Base-by-base conservation (phyloP, 2,797 vertebrate species). In the Phrynocephalus forsythii region DNA sequence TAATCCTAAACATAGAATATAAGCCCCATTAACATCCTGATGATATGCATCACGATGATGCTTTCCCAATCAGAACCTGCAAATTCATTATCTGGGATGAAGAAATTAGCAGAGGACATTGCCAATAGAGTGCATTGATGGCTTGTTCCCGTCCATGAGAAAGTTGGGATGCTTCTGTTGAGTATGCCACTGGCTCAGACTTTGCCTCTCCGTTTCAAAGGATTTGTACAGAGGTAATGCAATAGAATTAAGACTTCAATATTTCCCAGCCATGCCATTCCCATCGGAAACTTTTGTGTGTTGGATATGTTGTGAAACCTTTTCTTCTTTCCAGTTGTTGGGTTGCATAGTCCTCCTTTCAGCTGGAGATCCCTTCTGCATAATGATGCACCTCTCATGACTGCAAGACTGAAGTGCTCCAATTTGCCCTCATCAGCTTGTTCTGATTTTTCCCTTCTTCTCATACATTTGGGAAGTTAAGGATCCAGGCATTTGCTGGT, bases 11-110 rank as follows among this genome's bases (percentile, higher is more conserved):
- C 91, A 91, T 82, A 82, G 87, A 91, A 92, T 89, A 87, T 60
- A 93, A 85, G 90, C 9, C 94, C 94, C 89, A 94, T 95, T 90
- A 92, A 91, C 91, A 92, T 93, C 92, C 92, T 94, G 91, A 83
- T 91, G 94, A 95, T 94, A 95, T 89, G 89, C 71, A 92, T 15
- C 0, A 93, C 90, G 75, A 76, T 92, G n/a, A 38, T 93, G 88
- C 90, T n/a, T 94, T 89, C 91, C 91, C 85, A 90, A 90, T 91
- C 79, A 94, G 87, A 93, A 91, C 90, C 90, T 94, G 94, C 92
- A 94, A 93, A 93, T 91, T 95, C 89, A 94, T 92, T 90, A 93
- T 90, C 89, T 93, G 50, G 66, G 0, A 1, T 95, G 94, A 93
- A 95, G 94, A 93, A 95, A 95, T 82, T 79, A 88, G 86, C 86